Base-by-base conservation (phyloP, 2,797 vertebrate species). In the Notoglanidium macrostoma region DNA sequence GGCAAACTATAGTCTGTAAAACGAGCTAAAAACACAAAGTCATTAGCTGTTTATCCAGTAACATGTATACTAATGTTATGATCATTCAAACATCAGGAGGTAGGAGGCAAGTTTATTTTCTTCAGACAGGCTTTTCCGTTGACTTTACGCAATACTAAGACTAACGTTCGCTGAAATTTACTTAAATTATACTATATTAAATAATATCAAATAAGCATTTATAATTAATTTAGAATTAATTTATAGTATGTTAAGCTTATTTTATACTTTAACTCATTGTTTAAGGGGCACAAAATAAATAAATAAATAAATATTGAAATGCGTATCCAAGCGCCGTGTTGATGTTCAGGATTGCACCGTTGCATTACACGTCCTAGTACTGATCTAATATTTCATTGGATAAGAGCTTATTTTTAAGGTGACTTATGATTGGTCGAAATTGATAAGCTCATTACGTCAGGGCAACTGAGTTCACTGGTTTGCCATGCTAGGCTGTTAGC, bases 361-460 rank as follows among this genome's bases (percentile, higher is more conserved):
- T 2, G 8, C 7, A 19, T 55, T 8, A 6, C 72, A 15, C 72
- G 65, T 87, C 73, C 84, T 46, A n/a, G 19, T 65, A 21, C 40
- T 21, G 23, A 7, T 17, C 51, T 61, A 10, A 6, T 0, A 57
- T 84, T 76, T 89, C 32, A 90, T 91, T 91, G 92, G 90, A 40
- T 63, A 57, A 89, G 35, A 49, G 8, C 0, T 2, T 2, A 6
- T 2, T 2, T 8, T 14, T 4, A 21, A 21, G 57, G 29, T 44
- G 49, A 46, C 26, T 78, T 29, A 2, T 29, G 86, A 92, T 92
- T 91, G 91, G 92, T 87, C 44, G 57, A 67, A 83, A 12, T 55
- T 10, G 12, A 68, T 40, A 35, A 21, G 79, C 0, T 84, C 26
- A 46, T 10, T 19, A 85, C 67, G 65, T 88, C 86, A 85, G 67